Evolutionary conservation across 2,888 invertebrate species (phyloP).

Genomic region (Celastrina argiolus): DNA sequence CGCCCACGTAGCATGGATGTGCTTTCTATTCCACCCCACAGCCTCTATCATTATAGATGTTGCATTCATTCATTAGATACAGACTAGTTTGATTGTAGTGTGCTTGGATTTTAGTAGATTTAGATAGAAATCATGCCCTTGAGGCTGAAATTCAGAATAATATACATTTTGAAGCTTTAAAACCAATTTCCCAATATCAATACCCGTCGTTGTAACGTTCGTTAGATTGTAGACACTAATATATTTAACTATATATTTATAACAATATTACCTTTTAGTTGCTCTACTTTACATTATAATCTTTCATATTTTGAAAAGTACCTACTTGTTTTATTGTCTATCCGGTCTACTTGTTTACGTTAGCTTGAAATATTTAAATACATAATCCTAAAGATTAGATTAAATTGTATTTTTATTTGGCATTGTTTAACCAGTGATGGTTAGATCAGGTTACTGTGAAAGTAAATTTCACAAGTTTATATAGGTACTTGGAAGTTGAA

Average conservation of each 20-base stretch:
- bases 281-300: background rate
- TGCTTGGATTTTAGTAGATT: background rate
- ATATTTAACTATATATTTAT: no score
- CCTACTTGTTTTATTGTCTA: slow-evolving; percentile 17
- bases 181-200: no score
- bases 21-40: slow-evolving; percentile 1
- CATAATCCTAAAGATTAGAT: background rate
- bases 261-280: background rate
- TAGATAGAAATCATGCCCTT: no score
- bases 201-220: no score
- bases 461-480: background rate
- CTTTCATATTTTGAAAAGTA: slow-evolving; percentile 3
- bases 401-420: background rate
- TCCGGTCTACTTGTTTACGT: background rate
- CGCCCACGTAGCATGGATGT: slow-evolving; percentile 49
- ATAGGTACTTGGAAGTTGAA: background rate
- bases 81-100: no score
- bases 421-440: background rate
- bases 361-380: background rate
- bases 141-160: no score
- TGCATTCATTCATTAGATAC: background rate
- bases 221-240: no score
- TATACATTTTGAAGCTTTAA: no score
- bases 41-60: background rate
- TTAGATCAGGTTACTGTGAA: background rate